Percentiles rank a stretch among this genome's conserved stretches.
phyloP scores from a whole-genome alignment of 2,113 vertebrate species.

The Lontra canadensis region DNA sequence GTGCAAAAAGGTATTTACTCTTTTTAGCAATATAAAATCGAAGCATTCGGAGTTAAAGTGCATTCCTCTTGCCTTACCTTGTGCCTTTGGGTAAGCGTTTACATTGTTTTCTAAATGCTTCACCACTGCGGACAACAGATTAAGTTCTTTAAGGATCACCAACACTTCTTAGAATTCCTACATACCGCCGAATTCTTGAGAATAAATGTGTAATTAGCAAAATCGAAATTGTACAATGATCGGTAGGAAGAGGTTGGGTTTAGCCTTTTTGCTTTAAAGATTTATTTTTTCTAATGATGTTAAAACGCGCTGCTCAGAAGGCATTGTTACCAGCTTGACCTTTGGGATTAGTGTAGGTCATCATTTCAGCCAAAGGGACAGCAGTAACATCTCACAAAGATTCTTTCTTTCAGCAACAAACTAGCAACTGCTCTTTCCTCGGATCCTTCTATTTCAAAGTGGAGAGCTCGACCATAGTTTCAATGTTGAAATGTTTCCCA shows the following conservation, averaged over 20 bases:
- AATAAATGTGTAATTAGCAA: neutral
- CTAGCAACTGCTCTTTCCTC: slow-evolving; percentile 17
- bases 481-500: slow-evolving; percentile 69
- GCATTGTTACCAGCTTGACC: slow-evolving; percentile 14
- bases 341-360: slow-evolving; percentile 33
- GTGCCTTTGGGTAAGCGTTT: neutral
- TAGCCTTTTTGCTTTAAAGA: neutral
- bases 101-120: slow-evolving; percentile 31
- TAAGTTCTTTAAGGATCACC: neutral
- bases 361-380: slow-evolving; percentile 35
- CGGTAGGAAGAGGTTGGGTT: neutral
- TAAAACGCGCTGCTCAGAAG: slow-evolving; percentile 2
- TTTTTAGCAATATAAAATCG: slow-evolving; percentile 27
- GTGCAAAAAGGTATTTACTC: neutral
- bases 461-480: slow-evolving; percentile 36
- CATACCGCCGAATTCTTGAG: neutral
- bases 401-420: slow-evolving; percentile 70
- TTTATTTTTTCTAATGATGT: slow-evolving; percentile 14
- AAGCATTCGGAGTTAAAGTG: neutral
- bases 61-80: neutral
- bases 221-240: slow-evolving; percentile 1
- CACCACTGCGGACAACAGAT: neutral
- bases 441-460: slow-evolving; percentile 71
- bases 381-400: slow-evolving; percentile 64
- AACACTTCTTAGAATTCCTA: slow-evolving; percentile 13